Conservation (phyloP, 2,797 vertebrate genomes). For the Schizothorax lantsangensis region DNA sequence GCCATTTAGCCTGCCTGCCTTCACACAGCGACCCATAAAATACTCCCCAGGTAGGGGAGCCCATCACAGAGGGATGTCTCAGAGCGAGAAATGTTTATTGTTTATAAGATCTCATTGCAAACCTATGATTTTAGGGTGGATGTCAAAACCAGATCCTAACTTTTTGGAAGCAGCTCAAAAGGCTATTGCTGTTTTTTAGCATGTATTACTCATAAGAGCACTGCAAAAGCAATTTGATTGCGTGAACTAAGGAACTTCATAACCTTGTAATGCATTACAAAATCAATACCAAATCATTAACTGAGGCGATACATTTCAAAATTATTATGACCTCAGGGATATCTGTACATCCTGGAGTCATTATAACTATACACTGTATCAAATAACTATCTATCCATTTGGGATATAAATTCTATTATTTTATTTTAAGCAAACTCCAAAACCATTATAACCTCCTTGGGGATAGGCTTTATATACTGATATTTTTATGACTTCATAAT, state of each 20-base stretch:
- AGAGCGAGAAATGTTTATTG: slow-evolving; percentile 3
- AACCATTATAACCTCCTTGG: not conserved
- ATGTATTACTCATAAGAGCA: not conserved
- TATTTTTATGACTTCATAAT: not conserved
- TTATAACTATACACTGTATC: not conserved
- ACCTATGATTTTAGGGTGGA: not conserved
- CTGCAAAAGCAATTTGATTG: not conserved
- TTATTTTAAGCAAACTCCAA: slow-evolving; percentile 1
- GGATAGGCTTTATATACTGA: not conserved
- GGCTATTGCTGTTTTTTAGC: not conserved
- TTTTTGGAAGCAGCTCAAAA: not conserved
- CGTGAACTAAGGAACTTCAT: not conserved
- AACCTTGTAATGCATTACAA: not conserved
- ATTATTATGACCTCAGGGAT: not conserved
- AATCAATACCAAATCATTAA: slow-evolving; percentile 1
- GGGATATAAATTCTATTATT: not conserved
- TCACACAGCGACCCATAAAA: slow-evolving; percentile 26
- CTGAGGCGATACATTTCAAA: not conserved
- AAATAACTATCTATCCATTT: not conserved
- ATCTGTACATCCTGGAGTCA: not conserved
- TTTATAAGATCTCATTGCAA: not conserved
- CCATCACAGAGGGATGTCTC: slow-evolving; percentile 18
- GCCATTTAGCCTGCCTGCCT: slow-evolving; percentile 43
- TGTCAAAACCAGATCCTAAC: not conserved
- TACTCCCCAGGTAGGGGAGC: slow-evolving; percentile 12